Base-by-base conservation (phyloP, 1,140 invertebrate genomes). In the Ooceraea biroi region DNA sequence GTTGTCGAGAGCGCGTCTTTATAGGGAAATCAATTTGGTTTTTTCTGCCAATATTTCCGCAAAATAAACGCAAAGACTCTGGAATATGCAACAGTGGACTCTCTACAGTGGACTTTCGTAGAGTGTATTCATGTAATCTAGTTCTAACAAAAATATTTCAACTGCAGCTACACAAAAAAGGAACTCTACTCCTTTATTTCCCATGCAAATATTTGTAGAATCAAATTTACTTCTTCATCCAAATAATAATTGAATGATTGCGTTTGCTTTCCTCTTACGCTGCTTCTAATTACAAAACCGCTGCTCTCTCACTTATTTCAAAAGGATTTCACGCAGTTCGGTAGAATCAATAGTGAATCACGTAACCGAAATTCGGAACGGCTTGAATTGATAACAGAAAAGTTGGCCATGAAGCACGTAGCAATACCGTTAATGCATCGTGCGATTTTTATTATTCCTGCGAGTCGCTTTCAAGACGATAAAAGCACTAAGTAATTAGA, bases 381-480 rank as follows among this genome's bases (percentile, higher is more conserved):
- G 77, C 68, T 82, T 69, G 76, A 83, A 82, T 76, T 27, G 14
- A 3, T 52, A n/a, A 65, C 17, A 65, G 4, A 41, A 14, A 17
- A 65, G 10, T 76, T 19, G 3, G 27, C 0, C 22, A 36, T 44
- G 5, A 30, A 30, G 36, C 25, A 25, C n/a, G 63, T 17, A 68
- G 14, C 55, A 66, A 55, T 57, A 50, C n/a, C 22, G 1, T 58
- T 12, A 58, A 12, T 48, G 17, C 7, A 27, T 8, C 19, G 30
- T 14, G 27, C 19, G 61, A 44, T 74, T 86, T 86, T 85, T 61
- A 82, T 85, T 74, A 44, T 27, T 27, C 60, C 1, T 25, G 27
- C 27, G 19, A 36, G 41, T 71, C 36, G 57, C 27, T 78, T 10
- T 41, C n/a, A 30, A 69, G 65, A 46, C 17, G 17, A 8, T 30